A percentile compares a stretch with the other conserved stretches of the same genome.
Conservation (phyloP, 2,888 invertebrate species). For the Hypselothyrea guttata region DNA sequence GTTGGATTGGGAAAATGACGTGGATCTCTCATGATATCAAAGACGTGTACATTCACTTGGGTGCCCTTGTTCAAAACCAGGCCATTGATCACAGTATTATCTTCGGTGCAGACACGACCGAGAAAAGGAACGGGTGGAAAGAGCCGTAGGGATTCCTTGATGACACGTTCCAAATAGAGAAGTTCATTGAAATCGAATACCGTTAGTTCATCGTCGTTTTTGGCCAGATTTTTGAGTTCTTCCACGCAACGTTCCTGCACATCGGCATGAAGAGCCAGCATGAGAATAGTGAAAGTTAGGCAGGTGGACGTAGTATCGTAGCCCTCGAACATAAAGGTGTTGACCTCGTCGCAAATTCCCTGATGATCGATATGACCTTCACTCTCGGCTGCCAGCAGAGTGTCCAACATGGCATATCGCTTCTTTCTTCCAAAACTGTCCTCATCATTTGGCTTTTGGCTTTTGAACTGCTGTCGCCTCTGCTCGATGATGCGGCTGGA, state of each 20-base stretch:
- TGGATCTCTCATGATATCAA: conserved; percentile 86
- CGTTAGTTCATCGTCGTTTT: conserved; percentile 45
- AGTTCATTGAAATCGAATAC: conserved; percentile 76
- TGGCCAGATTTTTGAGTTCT: conserved; percentile 81
- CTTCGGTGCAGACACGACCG: conserved; percentile 75
- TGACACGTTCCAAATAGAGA: conserved; percentile 84
- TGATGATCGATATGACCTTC: conserved; percentile 83
- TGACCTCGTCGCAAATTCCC: conserved; percentile 85
- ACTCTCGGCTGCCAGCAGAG: conserved; percentile 83
- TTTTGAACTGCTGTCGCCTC: conserved; percentile 73
- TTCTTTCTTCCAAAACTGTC: conserved; percentile 72
- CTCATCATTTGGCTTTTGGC: conserved; percentile 29
- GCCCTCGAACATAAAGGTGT: conserved; percentile 86
- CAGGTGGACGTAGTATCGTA: conserved; percentile 86
- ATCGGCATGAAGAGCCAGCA: conserved; percentile 83
- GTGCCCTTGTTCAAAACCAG: conserved; percentile 83
- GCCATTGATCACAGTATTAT: conserved; percentile 69
- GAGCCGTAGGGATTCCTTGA: conserved; percentile 84
- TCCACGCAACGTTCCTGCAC: conserved; percentile 83
- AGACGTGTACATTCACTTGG: conserved; percentile 84
- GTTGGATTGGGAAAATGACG: conserved; percentile 87
- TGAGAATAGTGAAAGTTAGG: conserved; percentile 83
- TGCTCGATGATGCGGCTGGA: conserved; percentile 82
- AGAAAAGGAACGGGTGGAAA: conserved; percentile 84
- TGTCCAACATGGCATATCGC: conserved; percentile 84